A percentile compares a stretch with the other conserved stretches of the same genome.
Conservation (phyloP, 2,888 invertebrate species). For the Heliothis peltigera region DNA sequence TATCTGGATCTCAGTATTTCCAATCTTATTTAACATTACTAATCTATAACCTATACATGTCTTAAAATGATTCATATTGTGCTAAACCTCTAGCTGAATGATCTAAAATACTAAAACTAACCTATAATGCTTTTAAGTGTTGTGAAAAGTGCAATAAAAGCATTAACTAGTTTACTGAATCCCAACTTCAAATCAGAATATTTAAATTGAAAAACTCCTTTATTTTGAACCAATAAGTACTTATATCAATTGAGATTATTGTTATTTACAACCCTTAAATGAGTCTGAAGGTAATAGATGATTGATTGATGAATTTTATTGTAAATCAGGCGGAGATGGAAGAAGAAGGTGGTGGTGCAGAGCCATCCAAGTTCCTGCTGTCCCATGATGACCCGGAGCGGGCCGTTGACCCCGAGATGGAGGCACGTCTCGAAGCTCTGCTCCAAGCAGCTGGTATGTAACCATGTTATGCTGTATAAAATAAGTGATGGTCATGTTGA, state of each 20-base stretch:
- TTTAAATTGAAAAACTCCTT: conserved; percentile 32
- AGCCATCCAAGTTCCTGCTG: conserved; percentile 87
- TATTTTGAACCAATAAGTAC: conserved; percentile 1
- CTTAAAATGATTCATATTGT: conserved; percentile 45
- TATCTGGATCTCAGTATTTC: conserved; percentile 59
- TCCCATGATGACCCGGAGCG: conserved; percentile 91
- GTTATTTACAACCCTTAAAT: background rate
- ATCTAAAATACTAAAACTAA: conserved; percentile 54
- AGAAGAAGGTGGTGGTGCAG: conserved; percentile 84
- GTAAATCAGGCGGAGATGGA: conserved; percentile 87
- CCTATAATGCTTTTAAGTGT: conserved; percentile 56
- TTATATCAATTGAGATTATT: conserved; percentile 7
- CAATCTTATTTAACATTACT: conserved; percentile 67
- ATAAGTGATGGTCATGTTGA: background rate
- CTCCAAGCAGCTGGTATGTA: conserved; percentile 95
- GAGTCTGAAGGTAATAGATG: background rate
- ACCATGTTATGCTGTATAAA: background rate
- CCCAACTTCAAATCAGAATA: conserved; percentile 38
- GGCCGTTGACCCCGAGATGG: conserved; percentile 95
- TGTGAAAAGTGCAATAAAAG: conserved; percentile 50
- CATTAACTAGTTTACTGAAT: conserved; percentile 45
- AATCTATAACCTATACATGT: conserved; percentile 53
- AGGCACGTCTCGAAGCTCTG: conserved; percentile 97
- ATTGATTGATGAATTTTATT: conserved; percentile 24
- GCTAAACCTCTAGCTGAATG: conserved; percentile 39